Evolutionary conservation across 2,888 invertebrate genomes (phyloP).

Genomic region (Trachelus tabidus): DNA sequence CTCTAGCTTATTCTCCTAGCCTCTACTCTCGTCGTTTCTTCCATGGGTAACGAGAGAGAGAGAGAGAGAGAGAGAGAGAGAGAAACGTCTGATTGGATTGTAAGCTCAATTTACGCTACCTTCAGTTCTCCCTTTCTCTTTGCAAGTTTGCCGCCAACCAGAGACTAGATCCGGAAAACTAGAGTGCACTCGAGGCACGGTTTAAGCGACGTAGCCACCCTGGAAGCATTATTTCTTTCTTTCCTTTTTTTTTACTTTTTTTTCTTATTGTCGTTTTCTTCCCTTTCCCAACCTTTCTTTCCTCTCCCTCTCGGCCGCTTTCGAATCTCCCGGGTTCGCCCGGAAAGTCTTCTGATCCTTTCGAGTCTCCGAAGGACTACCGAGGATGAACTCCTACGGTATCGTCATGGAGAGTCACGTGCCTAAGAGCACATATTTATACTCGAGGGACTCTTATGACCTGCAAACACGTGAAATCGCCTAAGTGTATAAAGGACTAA

Average conservation of each 20-base stretch:
- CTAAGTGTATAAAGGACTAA: neutral
- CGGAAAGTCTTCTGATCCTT: neutral
- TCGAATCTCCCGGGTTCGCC: neutral
- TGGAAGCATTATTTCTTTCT: neutral
- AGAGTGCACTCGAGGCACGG: neutral
- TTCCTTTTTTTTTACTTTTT: conserved; percentile 11
- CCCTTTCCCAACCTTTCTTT: conserved; percentile 1
- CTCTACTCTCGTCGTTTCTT: neutral
- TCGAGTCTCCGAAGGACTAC: neutral
- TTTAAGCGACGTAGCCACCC: neutral
- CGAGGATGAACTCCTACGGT: neutral
- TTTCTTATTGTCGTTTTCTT: conserved; percentile 17
- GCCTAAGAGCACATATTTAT: neutral
- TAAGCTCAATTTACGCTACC: conserved; percentile 62
- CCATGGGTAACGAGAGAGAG: neutral
- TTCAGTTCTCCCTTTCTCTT: conserved; percentile 32
- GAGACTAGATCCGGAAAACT: conserved; percentile 22
- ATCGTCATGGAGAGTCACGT: neutral
- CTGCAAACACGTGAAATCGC: neutral
- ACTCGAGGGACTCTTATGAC: neutral
- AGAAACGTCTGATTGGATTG: conserved; percentile 59
- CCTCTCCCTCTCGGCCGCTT: neutral
- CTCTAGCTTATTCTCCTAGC: conserved; percentile 20
- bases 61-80: conserved; percentile 26
- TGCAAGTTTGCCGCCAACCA: conserved; percentile 21